Evolutionary conservation across 2,797 vertebrate genomes (phyloP).

Genomic region (Gambusia yucatana): DNA sequence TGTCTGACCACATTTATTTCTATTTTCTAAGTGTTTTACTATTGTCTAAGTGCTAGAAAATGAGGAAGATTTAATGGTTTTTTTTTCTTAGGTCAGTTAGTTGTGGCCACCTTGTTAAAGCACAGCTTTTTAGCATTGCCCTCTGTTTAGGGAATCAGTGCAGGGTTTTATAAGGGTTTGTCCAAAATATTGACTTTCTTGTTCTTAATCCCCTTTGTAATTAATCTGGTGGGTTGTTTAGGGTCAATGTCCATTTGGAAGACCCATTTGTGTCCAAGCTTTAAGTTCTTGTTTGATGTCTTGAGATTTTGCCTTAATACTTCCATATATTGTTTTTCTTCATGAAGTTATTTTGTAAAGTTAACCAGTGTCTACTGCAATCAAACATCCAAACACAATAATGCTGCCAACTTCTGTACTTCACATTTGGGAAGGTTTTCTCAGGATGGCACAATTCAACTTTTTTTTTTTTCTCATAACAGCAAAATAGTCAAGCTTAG

Average conservation of each 20-base stretch:
- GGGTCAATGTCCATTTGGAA: background rate
- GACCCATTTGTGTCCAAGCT: background rate
- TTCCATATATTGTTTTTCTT: background rate
- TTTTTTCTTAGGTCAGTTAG: background rate
- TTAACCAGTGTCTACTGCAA: background rate
- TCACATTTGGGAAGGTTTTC: background rate
- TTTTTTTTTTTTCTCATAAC: background rate
- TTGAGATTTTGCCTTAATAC: background rate
- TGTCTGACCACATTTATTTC: background rate
- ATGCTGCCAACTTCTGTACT: background rate
- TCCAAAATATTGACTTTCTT: background rate
- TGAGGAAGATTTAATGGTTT: background rate
- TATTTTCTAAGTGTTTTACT: background rate
- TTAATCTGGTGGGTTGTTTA: background rate
- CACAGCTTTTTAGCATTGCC: background rate
- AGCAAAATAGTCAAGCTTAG: background rate
- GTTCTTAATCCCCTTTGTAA: background rate
- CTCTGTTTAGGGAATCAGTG: background rate
- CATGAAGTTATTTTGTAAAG: background rate
- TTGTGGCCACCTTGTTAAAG: background rate
- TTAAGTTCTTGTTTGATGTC: background rate
- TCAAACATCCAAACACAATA: background rate
- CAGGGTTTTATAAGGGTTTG: background rate
- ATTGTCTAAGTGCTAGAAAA: background rate
- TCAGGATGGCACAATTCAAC: background rate